Conservation (phyloP, 2,888 invertebrate genomes). For the Rutpela maculata region DNA sequence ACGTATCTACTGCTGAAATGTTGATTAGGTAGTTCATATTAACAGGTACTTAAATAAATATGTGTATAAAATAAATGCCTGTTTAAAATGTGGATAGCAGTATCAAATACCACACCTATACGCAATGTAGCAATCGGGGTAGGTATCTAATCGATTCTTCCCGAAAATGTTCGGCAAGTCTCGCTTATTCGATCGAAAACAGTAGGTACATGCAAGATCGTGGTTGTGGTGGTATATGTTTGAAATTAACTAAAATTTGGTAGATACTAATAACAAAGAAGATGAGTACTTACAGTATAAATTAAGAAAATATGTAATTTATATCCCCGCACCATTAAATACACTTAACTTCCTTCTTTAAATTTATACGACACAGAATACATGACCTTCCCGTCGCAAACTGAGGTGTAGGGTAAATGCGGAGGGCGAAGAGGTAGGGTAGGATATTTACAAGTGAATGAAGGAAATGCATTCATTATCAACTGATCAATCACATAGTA, state of each 20-base stretch:
- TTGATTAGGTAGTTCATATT: too few relatives aligned
- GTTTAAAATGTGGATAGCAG: too few relatives aligned
- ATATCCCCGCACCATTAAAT: conserved; percentile 34
- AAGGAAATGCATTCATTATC: conserved; percentile 54
- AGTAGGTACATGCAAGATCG: conserved; percentile 48
- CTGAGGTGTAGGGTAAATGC: conserved; percentile 48
- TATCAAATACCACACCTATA: conserved; percentile 13
- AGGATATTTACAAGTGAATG: conserved; percentile 56
- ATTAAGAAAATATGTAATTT: conserved; percentile 29
- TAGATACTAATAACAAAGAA: conserved; percentile 6
- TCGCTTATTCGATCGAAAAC: conserved; percentile 49
- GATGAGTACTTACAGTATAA: conserved; percentile 17
- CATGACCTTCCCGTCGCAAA: conserved; percentile 56
- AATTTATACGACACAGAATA: conserved; percentile 44
- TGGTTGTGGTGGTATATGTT: conserved; percentile 51
- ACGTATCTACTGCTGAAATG: too few relatives aligned
- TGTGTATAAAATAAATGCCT: too few relatives aligned
- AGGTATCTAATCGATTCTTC: conserved; percentile 43
- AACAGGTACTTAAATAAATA: too few relatives aligned
- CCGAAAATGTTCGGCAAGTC: conserved; percentile 41
- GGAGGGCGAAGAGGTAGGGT: conserved; percentile 50
- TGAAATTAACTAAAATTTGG: conserved; percentile 44
- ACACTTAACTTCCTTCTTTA: conserved; percentile 17
- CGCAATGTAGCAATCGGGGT: background rate
- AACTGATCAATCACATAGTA: background rate